Conservation (phyloP, 2,888 invertebrate genomes). For the Monopis laevigella region DNA sequence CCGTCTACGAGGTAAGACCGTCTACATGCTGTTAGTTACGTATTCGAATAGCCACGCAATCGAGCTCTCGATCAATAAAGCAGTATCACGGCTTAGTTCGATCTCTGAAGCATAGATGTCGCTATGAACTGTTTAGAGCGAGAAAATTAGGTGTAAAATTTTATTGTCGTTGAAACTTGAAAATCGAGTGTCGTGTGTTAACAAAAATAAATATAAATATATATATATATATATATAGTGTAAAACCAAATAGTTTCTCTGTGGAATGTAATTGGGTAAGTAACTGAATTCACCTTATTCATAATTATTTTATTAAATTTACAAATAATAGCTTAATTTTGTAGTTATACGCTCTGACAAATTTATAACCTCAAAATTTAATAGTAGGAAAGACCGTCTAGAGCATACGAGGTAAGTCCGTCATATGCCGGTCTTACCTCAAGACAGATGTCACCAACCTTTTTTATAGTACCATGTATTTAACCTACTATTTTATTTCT, state of each 20-base stretch:
- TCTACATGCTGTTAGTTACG: background rate
- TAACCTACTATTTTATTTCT: background rate
- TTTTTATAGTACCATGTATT: slow-evolving; percentile 5
- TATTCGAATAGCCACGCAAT: background rate
- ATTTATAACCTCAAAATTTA: slow-evolving; percentile 2
- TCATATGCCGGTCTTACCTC: no score
- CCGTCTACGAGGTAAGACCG: slow-evolving; percentile 2
- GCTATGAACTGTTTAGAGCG: no score
- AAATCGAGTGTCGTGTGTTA: no score
- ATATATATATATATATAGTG: background rate
- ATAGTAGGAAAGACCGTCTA: slow-evolving; percentile 12
- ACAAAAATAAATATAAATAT: background rate
- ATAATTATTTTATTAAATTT: background rate
- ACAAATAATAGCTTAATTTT: background rate
- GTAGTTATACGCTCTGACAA: background rate
- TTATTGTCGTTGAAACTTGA: no score
- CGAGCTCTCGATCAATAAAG: background rate
- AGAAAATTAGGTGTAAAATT: no score
- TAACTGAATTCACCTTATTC: background rate
- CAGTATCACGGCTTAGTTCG: background rate
- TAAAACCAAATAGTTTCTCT: background rate
- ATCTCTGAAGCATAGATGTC: background rate
- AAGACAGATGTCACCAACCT: slow-evolving; percentile 10
- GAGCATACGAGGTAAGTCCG: slow-evolving; percentile 8
- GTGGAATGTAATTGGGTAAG: background rate